Evolutionary conservation across 2,888 invertebrate genomes (phyloP), one percentile per base, ranked within the genome.

Genomic region (Epinotia ramella): DNA sequence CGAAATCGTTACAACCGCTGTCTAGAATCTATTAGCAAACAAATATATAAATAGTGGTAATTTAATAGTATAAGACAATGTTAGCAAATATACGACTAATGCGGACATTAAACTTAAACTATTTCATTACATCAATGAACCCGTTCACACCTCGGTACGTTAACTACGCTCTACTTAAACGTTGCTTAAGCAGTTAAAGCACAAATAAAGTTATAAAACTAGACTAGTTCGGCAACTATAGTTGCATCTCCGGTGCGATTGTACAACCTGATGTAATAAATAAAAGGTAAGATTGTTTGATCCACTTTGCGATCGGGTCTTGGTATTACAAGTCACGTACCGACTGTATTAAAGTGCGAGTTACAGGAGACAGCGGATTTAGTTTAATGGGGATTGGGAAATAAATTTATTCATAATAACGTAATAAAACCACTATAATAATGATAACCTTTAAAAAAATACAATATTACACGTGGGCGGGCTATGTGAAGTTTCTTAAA

Each of bases 141-240:
- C 49, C 33, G 67, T 67, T 60, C 11, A 40, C 66, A 46, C 67
- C 59, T 59, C 68, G 57, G 59, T 49, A 73, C 65, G 53, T 60
- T 60, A 73, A 46, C 33, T 67, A 66, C 59, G 70, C 70, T 62
- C 70, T 49, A 70, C 28, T 62, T 60, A 65, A 65, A 11, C 40
- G 60, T 76, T 76, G 56, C 75, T 76, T 67, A 71, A 76, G 70
- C 64, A 49, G 46, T 71, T 76, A 62, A 76, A 71, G 65, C 69
- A 49, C 62, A 60, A 44, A 28, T 57, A 64, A 59, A 49, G 71
- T 71, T 71, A 66, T 71, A 66, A 76, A 76, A 75, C 44, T 53
- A 46, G 75, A 76, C 75, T 71, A 66, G 71, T 76, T 76, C 62
- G 66, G 71, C 75, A 76, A 76, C 75, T 44, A 33, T 33, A 53